phyloP scores from a whole-genome alignment of 2,888 invertebrate species.

The Ecliptopera silaceata region DNA sequence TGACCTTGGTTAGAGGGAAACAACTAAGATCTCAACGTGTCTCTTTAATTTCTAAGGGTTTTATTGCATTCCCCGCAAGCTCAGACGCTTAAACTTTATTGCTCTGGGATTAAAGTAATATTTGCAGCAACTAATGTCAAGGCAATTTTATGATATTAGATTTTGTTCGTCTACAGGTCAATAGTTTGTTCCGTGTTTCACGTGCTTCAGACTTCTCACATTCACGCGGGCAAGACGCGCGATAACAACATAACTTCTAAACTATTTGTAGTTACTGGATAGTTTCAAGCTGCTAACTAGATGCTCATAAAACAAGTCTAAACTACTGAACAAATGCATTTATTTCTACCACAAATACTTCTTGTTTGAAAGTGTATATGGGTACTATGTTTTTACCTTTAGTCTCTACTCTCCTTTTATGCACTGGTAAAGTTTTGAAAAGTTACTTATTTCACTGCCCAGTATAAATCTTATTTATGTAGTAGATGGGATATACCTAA shows the following conservation, averaged over 20 bases:
- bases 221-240: conserved; percentile 68
- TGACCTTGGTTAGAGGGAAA: conserved; percentile 77
- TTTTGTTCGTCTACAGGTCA: conserved; percentile 73
- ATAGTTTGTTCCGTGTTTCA: conserved; percentile 68
- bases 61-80: conserved; percentile 82
- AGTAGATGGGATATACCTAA: too few relatives aligned
- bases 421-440: too few relatives aligned
- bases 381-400: neutral
- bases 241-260: conserved; percentile 72
- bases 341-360: conserved; percentile 1
- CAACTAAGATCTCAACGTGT: conserved; percentile 63
- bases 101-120: conserved; percentile 82
- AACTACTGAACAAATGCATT: conserved; percentile 1
- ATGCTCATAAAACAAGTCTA: conserved; percentile 6
- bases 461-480: too few relatives aligned
- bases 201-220: conserved; percentile 70
- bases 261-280: conserved; percentile 65
- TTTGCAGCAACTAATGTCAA: conserved; percentile 79
- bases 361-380: neutral
- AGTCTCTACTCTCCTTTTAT: neutral
- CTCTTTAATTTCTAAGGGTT: conserved; percentile 77
- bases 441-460: too few relatives aligned
- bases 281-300: conserved; percentile 31
- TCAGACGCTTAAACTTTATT: conserved; percentile 82
- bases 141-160: conserved; percentile 81